Conservation (phyloP, 1,140 invertebrate species). For the Ganaspis sp. region DNA sequence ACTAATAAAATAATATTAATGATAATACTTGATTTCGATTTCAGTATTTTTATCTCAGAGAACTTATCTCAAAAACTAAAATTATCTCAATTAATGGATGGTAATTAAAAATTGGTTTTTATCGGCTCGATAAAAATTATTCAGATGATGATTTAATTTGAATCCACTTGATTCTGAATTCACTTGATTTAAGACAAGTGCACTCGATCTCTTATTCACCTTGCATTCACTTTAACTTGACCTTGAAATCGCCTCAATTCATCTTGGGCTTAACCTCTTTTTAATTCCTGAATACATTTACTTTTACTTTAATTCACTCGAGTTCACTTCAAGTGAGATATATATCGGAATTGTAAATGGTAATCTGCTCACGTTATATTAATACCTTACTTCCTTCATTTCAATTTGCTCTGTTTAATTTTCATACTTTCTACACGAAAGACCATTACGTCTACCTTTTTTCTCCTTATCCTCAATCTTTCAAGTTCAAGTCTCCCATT, state of each 20-base stretch:
- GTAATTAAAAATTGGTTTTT: no score
- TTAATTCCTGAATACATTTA: neutral
- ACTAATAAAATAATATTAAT: no score
- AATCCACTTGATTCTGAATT: no score
- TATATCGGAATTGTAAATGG: slow-evolving; percentile 1
- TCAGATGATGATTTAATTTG: no score
- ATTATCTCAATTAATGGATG: no score
- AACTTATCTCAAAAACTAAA: no score
- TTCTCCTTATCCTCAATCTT: neutral
- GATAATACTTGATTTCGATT: no score
- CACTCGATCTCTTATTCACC: neutral
- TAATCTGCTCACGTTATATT: slow-evolving; percentile 6
- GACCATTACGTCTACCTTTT: neutral
- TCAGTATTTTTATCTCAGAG: no score
- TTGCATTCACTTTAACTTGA: slow-evolving; percentile 20
- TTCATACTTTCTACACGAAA: no score
- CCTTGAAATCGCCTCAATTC: neutral
- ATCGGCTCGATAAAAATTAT: no score
- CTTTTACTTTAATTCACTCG: slow-evolving; percentile 6
- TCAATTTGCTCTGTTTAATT: no score
- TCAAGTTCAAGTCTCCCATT: neutral
- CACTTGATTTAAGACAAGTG: no score
- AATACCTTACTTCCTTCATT: neutral
- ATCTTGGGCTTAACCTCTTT: neutral
- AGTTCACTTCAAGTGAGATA: slow-evolving; percentile 1